phyloP scores from a whole-genome alignment of 2,113 vertebrate species.

The Paramisgurnus dabryanus region DNA sequence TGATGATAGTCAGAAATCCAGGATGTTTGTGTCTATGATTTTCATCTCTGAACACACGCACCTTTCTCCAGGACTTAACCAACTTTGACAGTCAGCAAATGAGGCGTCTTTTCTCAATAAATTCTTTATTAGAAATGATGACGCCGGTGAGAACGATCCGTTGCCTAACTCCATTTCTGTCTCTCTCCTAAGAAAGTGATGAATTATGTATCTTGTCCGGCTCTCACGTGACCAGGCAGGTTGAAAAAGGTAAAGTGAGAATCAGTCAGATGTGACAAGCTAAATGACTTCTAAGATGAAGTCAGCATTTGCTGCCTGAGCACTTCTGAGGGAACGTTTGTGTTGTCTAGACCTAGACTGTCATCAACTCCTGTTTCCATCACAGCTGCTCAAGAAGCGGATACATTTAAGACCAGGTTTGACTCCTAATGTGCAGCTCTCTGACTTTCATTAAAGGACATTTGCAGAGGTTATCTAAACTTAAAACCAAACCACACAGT shows the following conservation, averaged over 20 bases:
- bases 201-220: conserved; percentile 68
- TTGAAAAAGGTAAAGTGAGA: conserved; percentile 51
- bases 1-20: conserved; percentile 4
- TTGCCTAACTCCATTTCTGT: conserved; percentile 58
- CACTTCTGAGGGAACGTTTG: conserved; percentile 14
- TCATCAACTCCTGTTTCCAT: conserved; percentile 24
- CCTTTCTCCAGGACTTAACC: conserved; percentile 58
- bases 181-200: conserved; percentile 57
- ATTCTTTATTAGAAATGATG: conserved; percentile 54
- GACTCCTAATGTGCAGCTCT: neutral
- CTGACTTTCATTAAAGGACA: conserved; percentile 38
- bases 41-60: neutral
- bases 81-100: conserved; percentile 58
- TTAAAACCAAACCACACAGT: neutral
- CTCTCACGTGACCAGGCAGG: conserved; percentile 51
- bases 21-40: conserved; percentile 16
- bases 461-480: conserved; percentile 20
- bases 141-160: conserved; percentile 48
- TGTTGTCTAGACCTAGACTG: conserved; percentile 14
- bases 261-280: conserved; percentile 46
- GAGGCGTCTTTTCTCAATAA: conserved; percentile 49
- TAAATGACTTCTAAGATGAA: conserved; percentile 16
- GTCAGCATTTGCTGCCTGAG: conserved; percentile 18
- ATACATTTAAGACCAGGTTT: conserved; percentile 1
- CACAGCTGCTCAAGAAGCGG: conserved; percentile 8